Base-by-base conservation (phyloP, 1,140 invertebrate genomes). In the Heterodera schachtii region DNA sequence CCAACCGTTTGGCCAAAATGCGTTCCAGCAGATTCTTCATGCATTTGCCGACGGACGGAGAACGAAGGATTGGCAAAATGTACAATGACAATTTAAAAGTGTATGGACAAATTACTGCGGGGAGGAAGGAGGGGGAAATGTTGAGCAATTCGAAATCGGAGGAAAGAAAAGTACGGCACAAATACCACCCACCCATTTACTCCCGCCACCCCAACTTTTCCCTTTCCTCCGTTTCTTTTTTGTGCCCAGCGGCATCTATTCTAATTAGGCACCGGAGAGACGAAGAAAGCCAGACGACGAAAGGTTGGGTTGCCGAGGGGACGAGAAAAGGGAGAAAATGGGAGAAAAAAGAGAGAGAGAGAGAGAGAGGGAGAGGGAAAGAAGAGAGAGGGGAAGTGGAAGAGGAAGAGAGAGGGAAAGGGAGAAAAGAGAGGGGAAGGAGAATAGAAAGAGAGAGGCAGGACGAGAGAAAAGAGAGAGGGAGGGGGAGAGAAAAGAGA, bases 1-100 rank as follows among this genome's bases (percentile, higher is more conserved):
- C 66, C 44, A 64, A 52, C 60, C 70, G 66, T 70, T 47, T 64
- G 66, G 77, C 64, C 77, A 60, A 78, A 21, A 78, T 78, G n/a
- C 77, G 57, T 69, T 78, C 77, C 77, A 78, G 70, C 57, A 78
- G 77, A 19, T 70, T 69, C 77, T 46, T 77, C 75, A 77, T 77
- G 75, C 75, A 77, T 77, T 77, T 60, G 46, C 19, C 44, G 13
- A n/a, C 47, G 5, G 21, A 64, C 73, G 52, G 11, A 43, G 52
- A 43, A 74, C 31, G 31, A 31, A 31, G 31, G 31, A 74, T 74
- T 74, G 9, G 46, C 52, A 74, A 74, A 74, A 74, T 43, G 46
- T 31, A 21, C 8, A 7, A 57, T 43, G n/a, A 49, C 31, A 74
- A 74, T 74, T 74, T 21, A 9, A 16, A n/a, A 21, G 5, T 19